Percentiles rank a stretch among this genome's conserved stretches.
phyloP scores from a whole-genome alignment of 2,113 vertebrate genomes.

The Oceanodroma tethys region DNA sequence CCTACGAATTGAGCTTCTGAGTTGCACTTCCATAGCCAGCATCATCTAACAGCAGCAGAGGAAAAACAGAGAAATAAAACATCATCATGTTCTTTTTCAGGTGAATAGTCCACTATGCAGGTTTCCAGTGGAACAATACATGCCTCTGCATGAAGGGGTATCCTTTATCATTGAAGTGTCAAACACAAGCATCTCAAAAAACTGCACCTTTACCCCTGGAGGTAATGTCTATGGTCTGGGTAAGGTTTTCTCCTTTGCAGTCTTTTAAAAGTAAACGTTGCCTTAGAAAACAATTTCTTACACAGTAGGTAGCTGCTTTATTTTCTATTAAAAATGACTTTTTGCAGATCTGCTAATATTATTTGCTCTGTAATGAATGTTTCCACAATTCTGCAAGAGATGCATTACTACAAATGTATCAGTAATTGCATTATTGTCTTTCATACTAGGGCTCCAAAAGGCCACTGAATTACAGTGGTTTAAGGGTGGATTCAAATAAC shows the following conservation, averaged over 20 bases:
- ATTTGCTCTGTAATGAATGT: background rate
- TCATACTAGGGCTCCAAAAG: background rate
- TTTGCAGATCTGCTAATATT: background rate
- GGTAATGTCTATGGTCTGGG: background rate
- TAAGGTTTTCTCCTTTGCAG: background rate
- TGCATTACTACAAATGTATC: background rate
- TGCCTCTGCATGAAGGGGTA: background rate
- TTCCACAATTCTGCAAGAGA: background rate
- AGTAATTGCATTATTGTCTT: background rate
- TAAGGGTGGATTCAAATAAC: background rate
- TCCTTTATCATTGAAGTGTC: background rate
- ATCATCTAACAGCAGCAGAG: background rate
- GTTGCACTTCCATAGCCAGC: background rate
- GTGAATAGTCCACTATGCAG: background rate
- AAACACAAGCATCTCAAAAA: constrained; percentile 6
- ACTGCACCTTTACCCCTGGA: background rate
- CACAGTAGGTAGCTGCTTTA: background rate
- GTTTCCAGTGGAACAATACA: background rate
- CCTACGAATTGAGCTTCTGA: background rate
- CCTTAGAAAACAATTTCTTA: background rate
- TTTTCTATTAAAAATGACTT: background rate
- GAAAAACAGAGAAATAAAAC: background rate
- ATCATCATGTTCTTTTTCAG: background rate
- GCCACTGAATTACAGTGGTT: background rate
- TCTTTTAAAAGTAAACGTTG: background rate